Evolutionary conservation across 2,113 vertebrate genomes (phyloP).

Genomic region (Lepus timidus): DNA sequence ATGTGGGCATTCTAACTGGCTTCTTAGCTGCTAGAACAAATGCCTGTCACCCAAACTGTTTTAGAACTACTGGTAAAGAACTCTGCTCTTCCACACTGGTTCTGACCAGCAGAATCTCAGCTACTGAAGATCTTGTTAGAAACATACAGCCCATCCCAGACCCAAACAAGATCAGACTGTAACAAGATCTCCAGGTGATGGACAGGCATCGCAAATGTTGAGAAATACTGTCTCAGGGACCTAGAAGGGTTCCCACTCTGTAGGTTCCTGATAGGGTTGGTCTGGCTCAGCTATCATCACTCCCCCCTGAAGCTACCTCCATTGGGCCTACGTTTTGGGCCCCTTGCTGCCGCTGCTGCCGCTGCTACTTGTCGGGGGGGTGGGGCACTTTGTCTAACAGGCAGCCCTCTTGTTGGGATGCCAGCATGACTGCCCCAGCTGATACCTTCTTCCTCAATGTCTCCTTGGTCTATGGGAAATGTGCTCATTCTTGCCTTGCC

Average conservation of each 20-base stretch:
- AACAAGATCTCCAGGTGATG: conserved; percentile 32
- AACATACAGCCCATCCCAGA: background rate
- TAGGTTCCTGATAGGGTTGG: background rate
- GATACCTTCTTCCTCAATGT: conserved; percentile 7
- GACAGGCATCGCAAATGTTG: background rate
- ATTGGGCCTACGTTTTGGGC: background rate
- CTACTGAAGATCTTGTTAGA: conserved; percentile 48
- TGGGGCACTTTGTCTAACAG: background rate
- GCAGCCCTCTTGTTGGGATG: background rate
- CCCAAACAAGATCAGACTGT: background rate
- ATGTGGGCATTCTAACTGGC: too few species aligned
- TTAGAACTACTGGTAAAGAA: conserved; percentile 25
- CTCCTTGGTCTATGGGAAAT: conserved; percentile 18
- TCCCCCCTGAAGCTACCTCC: background rate
- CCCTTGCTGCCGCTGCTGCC: background rate
- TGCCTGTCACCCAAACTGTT: background rate
- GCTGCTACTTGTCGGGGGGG: too few species aligned
- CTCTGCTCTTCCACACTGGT: background rate
- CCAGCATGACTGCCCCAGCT: background rate
- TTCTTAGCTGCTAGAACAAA: too few species aligned
- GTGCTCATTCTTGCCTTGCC: background rate
- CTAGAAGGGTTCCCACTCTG: background rate
- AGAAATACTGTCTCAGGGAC: background rate
- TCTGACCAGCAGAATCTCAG: background rate
- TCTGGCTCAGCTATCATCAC: background rate